Percentiles rank a stretch among this genome's conserved stretches.
Evolutionary conservation across 2,113 vertebrate species (phyloP).

Genomic region (Chloroceryle aenea): DNA sequence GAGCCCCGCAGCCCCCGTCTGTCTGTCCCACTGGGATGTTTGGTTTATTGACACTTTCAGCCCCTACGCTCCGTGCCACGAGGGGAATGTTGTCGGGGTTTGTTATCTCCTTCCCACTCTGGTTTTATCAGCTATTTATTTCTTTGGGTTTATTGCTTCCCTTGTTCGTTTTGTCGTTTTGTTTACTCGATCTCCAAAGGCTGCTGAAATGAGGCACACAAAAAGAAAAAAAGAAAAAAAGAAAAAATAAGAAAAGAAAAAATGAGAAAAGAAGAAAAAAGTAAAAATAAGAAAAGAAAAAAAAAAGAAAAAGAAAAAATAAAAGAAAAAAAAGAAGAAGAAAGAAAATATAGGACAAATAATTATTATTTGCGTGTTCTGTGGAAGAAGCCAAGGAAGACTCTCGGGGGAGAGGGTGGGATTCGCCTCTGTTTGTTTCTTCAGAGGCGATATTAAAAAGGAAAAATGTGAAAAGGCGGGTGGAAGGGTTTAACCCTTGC

Average conservation of each 20-base stretch:
- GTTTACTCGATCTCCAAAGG: neutral
- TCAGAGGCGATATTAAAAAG: slow-evolving; percentile 10
- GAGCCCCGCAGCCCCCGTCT: neutral
- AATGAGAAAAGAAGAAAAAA: neutral
- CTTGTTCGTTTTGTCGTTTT: neutral
- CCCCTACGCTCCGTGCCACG: neutral
- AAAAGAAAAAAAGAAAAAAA: neutral
- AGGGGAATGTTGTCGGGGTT: neutral
- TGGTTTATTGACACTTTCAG: neutral
- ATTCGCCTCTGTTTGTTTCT: slow-evolving; percentile 61
- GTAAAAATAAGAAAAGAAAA: neutral
- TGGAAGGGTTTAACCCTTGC: slow-evolving; percentile 52
- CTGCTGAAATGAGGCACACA: neutral
- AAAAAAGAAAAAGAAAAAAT: too few species aligned
- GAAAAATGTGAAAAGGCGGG: neutral
- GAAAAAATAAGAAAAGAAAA: neutral
- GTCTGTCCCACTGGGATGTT: neutral
- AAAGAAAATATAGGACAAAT: slow-evolving; percentile 16
- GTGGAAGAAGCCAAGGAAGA: slow-evolving; percentile 8
- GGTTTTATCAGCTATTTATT: slow-evolving; percentile 4
- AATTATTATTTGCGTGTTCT: slow-evolving; percentile 35
- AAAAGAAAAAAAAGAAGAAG: neutral
- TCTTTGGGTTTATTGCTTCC: slow-evolving; percentile 26
- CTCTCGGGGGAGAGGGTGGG: slow-evolving; percentile 29
- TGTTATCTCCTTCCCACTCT: neutral